Percentiles rank a stretch among this genome's conserved stretches.
phyloP scores from a whole-genome alignment of 2,888 invertebrate species.

The Pristionchus mayeri region DNA sequence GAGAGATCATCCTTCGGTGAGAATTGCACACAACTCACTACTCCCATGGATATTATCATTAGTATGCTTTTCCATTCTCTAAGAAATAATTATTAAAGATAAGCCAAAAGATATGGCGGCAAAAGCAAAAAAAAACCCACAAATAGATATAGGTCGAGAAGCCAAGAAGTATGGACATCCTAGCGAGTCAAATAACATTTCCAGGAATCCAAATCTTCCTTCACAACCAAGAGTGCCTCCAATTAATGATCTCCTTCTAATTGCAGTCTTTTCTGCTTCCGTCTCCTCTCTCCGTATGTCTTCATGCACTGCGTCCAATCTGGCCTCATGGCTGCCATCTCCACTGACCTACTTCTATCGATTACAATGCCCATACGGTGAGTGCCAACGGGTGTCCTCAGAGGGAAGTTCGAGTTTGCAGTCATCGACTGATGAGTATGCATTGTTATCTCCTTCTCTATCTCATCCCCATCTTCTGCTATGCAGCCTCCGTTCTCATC shows the following conservation, averaged over 20 bases:
- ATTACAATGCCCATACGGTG: slow-evolving; percentile 1
- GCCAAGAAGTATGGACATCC: too few relatives aligned
- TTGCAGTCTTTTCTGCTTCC: slow-evolving; percentile 7
- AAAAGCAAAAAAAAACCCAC: too few relatives aligned
- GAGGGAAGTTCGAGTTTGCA: background rate
- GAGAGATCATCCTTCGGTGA: slow-evolving; percentile 6
- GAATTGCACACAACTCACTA: too few relatives aligned
- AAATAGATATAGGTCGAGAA: too few relatives aligned
- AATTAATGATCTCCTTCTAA: too few relatives aligned
- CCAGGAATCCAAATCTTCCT: too few relatives aligned
- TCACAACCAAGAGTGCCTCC: too few relatives aligned
- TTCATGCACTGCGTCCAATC: slow-evolving; percentile 46
- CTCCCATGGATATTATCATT: too few relatives aligned
- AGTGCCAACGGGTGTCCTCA: background rate
- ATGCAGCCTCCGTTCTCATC: background rate
- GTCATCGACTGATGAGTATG: background rate
- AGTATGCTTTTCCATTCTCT: too few relatives aligned
- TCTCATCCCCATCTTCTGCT: background rate
- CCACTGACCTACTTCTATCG: slow-evolving; percentile 18
- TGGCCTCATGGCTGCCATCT: slow-evolving; percentile 40
- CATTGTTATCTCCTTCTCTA: background rate
- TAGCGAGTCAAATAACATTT: too few relatives aligned
- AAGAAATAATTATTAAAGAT: too few relatives aligned
- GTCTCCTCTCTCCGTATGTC: slow-evolving; percentile 26
- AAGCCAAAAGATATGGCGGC: too few relatives aligned